These are phyloP conservation scores for Umimayanthus kanabou DNA, from an alignment of 92 coral and sea anemone genomes.

Conservation along the genomic window DNA sequence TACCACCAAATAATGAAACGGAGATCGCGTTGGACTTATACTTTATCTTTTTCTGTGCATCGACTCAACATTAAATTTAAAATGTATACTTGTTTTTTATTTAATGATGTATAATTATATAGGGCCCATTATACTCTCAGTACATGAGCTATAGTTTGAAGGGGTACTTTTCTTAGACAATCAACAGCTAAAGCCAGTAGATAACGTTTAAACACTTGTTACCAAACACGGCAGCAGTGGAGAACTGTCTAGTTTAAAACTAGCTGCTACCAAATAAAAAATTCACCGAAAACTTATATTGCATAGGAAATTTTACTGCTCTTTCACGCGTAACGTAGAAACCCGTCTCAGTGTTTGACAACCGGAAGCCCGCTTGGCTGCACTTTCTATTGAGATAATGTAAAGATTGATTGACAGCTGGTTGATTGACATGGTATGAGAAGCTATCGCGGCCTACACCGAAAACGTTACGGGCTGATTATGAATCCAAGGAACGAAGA, in stretches of 20 bases:
- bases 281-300: not conserved
- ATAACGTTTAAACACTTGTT: too few relatives aligned
- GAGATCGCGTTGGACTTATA: too few relatives aligned
- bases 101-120: too few relatives aligned
- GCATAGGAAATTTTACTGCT: not conserved
- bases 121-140: too few relatives aligned
- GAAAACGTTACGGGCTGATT: constrained; percentile 23
- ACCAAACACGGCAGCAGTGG: not conserved
- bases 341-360: not conserved
- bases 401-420: constrained; percentile 34
- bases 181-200: too few relatives aligned
- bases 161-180: too few relatives aligned
- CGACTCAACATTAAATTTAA: too few relatives aligned
- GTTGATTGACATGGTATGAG: constrained; percentile 18
- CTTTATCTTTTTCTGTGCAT: too few relatives aligned
- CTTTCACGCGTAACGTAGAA: not conserved
- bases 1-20: too few relatives aligned
- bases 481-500: constrained; percentile 28
- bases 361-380: constrained; percentile 10
- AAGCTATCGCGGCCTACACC: constrained; percentile 30
- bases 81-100: too few relatives aligned
- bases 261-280: not conserved
- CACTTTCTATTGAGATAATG: not conserved
- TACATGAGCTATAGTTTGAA: too few relatives aligned
- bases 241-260: not conserved